Evolutionary conservation across 1,140 invertebrate species (phyloP).

Genomic region (Lepidurus apus): DNA sequence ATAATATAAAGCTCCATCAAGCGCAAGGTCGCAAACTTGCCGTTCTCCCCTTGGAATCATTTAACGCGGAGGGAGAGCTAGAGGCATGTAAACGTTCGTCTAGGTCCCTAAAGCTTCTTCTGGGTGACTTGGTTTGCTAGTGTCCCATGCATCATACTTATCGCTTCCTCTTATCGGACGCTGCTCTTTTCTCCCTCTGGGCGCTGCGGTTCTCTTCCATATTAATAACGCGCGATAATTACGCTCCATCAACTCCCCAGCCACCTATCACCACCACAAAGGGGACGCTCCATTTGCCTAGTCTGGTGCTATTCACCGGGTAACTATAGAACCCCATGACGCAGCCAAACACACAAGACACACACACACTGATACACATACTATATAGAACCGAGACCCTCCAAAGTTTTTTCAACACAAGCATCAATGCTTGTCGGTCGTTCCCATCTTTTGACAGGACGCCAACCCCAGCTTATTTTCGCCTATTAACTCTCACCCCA

Average conservation of each 20-base stretch:
- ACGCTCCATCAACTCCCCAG: slow-evolving; percentile 17
- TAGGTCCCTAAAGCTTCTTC: background rate
- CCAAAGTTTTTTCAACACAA: background rate
- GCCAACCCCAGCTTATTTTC: slow-evolving; percentile 15
- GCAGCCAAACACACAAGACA: background rate
- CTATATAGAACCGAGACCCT: too few relatives aligned
- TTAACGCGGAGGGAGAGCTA: background rate
- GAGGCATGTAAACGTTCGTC: background rate
- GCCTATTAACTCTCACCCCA: background rate
- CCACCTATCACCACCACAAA: slow-evolving; percentile 18
- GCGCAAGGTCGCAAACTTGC: background rate
- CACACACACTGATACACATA: background rate
- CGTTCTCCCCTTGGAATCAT: background rate
- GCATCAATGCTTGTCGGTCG: background rate
- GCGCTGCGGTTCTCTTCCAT: slow-evolving; percentile 8
- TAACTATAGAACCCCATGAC: background rate
- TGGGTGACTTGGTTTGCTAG: background rate
- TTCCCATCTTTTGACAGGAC: slow-evolving; percentile 4
- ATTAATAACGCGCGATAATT: slow-evolving; percentile 19
- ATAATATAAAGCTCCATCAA: background rate
- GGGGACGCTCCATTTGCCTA: slow-evolving; percentile 7
- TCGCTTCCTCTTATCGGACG: background rate
- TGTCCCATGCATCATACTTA: slow-evolving; percentile 13
- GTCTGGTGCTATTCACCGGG: background rate
- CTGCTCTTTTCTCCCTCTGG: background rate